Percentiles rank a stretch among this genome's conserved stretches.
Evolutionary conservation across 2,888 invertebrate genomes (phyloP).

Genomic region (Agapostemon virescens): DNA sequence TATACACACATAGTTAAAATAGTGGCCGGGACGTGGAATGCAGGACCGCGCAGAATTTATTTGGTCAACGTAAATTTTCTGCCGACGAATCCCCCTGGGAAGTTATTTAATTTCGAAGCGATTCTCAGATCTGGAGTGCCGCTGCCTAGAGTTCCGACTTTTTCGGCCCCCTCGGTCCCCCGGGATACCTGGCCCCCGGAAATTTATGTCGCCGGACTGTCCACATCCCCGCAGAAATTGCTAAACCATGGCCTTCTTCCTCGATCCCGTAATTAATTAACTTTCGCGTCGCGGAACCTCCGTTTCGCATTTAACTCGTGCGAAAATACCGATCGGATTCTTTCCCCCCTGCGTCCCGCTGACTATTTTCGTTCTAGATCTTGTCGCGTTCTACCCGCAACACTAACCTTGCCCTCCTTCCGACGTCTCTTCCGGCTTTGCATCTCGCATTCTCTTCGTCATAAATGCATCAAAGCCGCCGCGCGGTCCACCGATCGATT

Average conservation of each 20-base stretch:
- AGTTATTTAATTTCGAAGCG: constrained; percentile 67
- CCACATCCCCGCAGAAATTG: constrained; percentile 10
- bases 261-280: neutral
- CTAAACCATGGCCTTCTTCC: neutral
- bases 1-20: constrained; percentile 66
- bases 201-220: constrained; percentile 57
- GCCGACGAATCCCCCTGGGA: constrained; percentile 64
- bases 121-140: constrained; percentile 63
- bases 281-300: neutral
- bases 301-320: neutral
- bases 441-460: too few relatives aligned
- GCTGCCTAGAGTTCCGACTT: constrained; percentile 52
- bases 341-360: neutral
- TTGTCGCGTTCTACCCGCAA: too few relatives aligned
- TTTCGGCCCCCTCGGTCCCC: constrained; percentile 36
- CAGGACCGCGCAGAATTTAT: constrained; percentile 63
- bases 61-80: constrained; percentile 64
- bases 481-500: too few relatives aligned
- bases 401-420: too few relatives aligned
- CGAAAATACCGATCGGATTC: neutral
- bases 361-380: too few relatives aligned
- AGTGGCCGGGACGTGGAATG: constrained; percentile 63
- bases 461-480: too few relatives aligned
- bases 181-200: constrained; percentile 44
- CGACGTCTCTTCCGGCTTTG: too few relatives aligned